Evolutionary conservation across 2,888 invertebrate species (phyloP).

Genomic region (Escarpia spicata): DNA sequence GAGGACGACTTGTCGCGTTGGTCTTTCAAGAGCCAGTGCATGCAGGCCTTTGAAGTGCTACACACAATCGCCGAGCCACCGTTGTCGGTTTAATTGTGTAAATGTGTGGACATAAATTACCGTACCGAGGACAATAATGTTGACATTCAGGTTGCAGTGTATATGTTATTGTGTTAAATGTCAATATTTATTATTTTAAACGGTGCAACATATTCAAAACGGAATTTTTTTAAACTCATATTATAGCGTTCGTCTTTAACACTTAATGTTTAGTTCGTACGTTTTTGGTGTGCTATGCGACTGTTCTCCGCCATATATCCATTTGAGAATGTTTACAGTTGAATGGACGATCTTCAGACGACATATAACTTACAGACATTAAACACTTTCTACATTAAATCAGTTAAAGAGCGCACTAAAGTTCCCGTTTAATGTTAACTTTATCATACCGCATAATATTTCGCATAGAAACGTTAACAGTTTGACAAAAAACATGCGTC

Average conservation of each 20-base stretch:
- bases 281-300: background rate
- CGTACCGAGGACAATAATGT: background rate
- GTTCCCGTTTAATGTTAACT: background rate
- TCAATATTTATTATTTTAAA: background rate
- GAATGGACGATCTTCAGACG: background rate
- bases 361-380: background rate
- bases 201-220: background rate
- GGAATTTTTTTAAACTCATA: background rate
- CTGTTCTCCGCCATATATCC: background rate
- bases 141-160: background rate
- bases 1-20: background rate
- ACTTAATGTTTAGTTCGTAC: background rate
- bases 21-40: background rate
- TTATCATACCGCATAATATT: background rate
- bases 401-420: background rate
- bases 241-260: background rate
- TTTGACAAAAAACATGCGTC: background rate
- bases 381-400: background rate
- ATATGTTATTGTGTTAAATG: background rate
- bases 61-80: background rate
- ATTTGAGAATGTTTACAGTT: background rate
- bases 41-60: background rate
- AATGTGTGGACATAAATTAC: background rate
- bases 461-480: background rate
- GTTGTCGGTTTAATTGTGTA: background rate